Evolutionary conservation across 2,888 invertebrate species (phyloP).

Genomic region (Drosophila formosana): DNA sequence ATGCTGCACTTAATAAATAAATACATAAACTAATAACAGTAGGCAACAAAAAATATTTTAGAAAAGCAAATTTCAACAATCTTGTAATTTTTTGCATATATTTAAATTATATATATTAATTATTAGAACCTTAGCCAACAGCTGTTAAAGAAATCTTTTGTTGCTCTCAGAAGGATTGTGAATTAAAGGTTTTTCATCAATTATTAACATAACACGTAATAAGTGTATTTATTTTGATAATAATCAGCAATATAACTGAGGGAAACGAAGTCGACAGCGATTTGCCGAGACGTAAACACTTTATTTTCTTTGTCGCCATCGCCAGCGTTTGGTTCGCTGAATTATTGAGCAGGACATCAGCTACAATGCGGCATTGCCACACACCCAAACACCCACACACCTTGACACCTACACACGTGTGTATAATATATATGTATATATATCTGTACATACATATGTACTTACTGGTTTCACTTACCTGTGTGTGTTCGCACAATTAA

Average conservation of each 20-base stretch:
- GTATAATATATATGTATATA: background rate
- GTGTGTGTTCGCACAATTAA: slow-evolving; percentile 63
- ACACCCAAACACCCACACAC: slow-evolving; percentile 12
- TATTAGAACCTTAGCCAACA: too few relatives aligned
- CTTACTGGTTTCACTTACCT: slow-evolving; percentile 26
- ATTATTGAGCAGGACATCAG: slow-evolving; percentile 46
- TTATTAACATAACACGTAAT: background rate
- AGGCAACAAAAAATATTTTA: too few relatives aligned
- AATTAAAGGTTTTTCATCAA: background rate
- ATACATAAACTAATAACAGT: too few relatives aligned
- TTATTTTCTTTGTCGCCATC: background rate
- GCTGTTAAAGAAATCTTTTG: too few relatives aligned
- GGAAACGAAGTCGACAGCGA: background rate
- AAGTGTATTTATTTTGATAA: background rate
- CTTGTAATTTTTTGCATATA: too few relatives aligned
- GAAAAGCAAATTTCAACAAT: too few relatives aligned
- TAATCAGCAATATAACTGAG: background rate
- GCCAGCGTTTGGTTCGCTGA: slow-evolving; percentile 37
- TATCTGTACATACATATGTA: background rate
- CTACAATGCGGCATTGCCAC: slow-evolving; percentile 6
- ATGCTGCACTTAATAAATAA: too few relatives aligned
- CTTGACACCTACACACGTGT: background rate
- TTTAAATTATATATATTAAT: too few relatives aligned
- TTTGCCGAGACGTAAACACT: background rate
- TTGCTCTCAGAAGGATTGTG: too few relatives aligned